Conservation (phyloP, 2,888 invertebrate species). For the Sipha maydis region DNA sequence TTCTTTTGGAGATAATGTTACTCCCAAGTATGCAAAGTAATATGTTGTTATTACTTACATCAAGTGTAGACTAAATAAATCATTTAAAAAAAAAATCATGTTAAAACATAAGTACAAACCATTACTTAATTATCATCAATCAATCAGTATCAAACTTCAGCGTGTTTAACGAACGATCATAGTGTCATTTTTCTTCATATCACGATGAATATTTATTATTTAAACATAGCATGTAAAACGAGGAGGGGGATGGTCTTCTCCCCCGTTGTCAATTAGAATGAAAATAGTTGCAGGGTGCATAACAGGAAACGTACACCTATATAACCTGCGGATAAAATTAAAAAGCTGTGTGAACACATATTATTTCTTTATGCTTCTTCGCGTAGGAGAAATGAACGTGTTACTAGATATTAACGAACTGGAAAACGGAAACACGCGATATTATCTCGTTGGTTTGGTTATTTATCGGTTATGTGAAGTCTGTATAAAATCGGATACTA, state of each 20-base stretch:
- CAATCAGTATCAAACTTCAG: background rate
- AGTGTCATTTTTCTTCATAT: background rate
- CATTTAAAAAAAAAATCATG: background rate
- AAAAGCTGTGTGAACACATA: conserved; percentile 21
- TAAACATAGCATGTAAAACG: background rate
- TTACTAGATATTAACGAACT: conserved; percentile 46
- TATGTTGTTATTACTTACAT: background rate
- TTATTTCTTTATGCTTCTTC: conserved; percentile 19
- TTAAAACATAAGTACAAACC: background rate
- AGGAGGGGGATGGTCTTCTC: background rate
- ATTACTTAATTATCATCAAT: conserved; percentile 6
- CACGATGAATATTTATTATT: conserved; percentile 6
- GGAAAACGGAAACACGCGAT: conserved; percentile 54
- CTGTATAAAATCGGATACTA: background rate
- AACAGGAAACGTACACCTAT: conserved; percentile 1
- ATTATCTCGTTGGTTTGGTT: conserved; percentile 19
- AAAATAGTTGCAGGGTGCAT: conserved; percentile 22
- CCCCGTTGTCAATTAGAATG: conserved; percentile 17
- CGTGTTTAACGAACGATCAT: background rate
- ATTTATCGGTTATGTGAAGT: conserved; percentile 36
- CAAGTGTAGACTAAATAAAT: background rate
- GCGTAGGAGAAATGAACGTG: conserved; percentile 38
- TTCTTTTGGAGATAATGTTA: background rate
- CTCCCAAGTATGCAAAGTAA: background rate
- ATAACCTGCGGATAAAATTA: conserved; percentile 26